phyloP scores from a whole-genome alignment of 2,797 vertebrate species.

The Sitta carolinensis region DNA sequence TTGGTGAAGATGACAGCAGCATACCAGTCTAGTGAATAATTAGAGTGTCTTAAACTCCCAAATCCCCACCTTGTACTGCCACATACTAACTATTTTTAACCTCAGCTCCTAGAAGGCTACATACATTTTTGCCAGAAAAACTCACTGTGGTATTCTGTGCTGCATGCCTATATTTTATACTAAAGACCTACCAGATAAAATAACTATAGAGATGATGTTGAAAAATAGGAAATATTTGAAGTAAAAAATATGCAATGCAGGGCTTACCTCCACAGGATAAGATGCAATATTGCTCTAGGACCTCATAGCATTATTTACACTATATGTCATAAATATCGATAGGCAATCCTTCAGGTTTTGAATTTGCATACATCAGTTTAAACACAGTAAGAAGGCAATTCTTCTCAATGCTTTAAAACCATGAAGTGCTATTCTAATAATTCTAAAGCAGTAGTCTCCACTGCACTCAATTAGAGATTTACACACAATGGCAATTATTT shows the following conservation, averaged over 20 bases:
- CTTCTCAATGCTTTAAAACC: neutral
- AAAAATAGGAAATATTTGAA: slow-evolving; percentile 72
- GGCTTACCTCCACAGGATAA: slow-evolving; percentile 23
- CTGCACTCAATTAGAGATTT: neutral
- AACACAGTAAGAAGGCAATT: neutral
- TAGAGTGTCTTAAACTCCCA: slow-evolving; percentile 89
- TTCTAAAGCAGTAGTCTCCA: neutral
- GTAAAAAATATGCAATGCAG: slow-evolving; percentile 46
- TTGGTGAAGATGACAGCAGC: slow-evolving; percentile 88
- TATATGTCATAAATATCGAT: neutral
- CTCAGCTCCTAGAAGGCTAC: slow-evolving; percentile 60
- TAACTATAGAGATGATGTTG: slow-evolving; percentile 65
- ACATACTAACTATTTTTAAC: slow-evolving; percentile 88
- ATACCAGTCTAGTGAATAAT: slow-evolving; percentile 88
- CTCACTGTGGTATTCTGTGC: slow-evolving; percentile 17
- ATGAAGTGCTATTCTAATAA: neutral
- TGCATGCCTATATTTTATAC: slow-evolving; percentile 45
- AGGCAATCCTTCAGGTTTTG: slow-evolving; percentile 53
- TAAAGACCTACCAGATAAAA: slow-evolving; percentile 64
- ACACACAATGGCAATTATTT: neutral
- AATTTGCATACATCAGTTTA: slow-evolving; percentile 42
- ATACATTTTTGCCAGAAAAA: slow-evolving; percentile 48
- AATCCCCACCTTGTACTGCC: slow-evolving; percentile 86
- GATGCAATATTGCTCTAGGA: slow-evolving; percentile 40
- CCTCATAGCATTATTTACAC: slow-evolving; percentile 52